Conservation (phyloP, 2,113 vertebrate genomes). For the Himantopus leucocephalus region DNA sequence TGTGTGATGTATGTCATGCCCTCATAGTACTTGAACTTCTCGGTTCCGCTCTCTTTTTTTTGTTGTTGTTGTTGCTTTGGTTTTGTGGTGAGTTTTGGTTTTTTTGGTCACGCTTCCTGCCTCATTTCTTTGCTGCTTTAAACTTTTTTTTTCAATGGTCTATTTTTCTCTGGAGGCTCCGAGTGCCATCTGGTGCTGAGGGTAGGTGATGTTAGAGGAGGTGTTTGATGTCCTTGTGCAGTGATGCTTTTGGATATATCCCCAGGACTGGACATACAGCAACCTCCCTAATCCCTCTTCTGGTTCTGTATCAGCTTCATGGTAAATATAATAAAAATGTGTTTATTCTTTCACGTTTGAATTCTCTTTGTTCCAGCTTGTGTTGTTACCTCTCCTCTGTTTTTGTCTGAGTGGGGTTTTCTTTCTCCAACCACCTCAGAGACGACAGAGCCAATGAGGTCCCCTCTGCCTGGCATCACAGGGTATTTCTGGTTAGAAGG, state of each 20-base stretch:
- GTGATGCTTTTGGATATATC: neutral
- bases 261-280: neutral
- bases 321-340: neutral
- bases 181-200: fast-evolving
- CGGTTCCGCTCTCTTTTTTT: no score
- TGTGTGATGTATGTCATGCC: no score
- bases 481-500: neutral
- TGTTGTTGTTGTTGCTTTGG: no score
- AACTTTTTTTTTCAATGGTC: neutral
- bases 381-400: fast-evolving
- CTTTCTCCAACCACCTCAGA: neutral
- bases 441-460: neutral
- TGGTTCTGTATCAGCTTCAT: neutral
- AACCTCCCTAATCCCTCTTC: neutral
- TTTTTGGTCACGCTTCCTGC: no score
- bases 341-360: neutral
- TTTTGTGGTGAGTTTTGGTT: no score
- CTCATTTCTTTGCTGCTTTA: no score
- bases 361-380: neutral
- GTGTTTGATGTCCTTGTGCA: neutral
- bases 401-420: neutral
- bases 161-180: no score
- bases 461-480: no score
- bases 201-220: neutral
- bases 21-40: no score